A percentile compares a stretch with the other conserved stretches of the same genome.
Evolutionary conservation across 2,888 invertebrate genomes (phyloP).

Genomic region (Eupithecia vulgata): DNA sequence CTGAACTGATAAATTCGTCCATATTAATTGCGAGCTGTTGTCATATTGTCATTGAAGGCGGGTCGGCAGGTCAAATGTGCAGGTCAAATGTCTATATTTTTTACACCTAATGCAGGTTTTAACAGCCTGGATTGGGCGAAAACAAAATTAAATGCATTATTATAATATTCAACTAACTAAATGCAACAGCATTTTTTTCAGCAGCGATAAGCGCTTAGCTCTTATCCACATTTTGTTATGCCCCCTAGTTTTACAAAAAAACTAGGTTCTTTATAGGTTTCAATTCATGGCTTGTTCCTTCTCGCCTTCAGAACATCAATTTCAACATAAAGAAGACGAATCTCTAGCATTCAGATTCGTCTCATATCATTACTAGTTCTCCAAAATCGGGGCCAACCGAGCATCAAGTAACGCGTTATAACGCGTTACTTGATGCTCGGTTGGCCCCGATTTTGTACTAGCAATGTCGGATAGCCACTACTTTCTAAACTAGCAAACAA

Average conservation of each 20-base stretch:
- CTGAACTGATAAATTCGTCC: constrained; percentile 23
- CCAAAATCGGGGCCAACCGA: background rate
- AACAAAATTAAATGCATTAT: background rate
- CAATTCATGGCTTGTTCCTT: background rate
- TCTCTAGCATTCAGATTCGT: background rate
- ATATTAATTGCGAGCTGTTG: background rate
- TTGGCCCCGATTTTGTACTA: too few species aligned
- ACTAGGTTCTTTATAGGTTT: background rate
- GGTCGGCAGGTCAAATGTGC: background rate
- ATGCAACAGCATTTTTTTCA: background rate
- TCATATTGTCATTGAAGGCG: constrained; percentile 12
- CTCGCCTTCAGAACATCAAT: background rate
- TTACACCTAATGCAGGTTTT: background rate
- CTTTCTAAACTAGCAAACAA: constrained; percentile 18
- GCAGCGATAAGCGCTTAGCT: background rate
- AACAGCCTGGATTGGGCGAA: background rate
- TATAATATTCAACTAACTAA: background rate
- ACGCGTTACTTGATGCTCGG: too few species aligned
- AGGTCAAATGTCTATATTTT: background rate
- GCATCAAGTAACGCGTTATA: background rate
- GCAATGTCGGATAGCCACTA: background rate
- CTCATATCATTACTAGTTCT: constrained; percentile 4
- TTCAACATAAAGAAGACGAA: background rate
- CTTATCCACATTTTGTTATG: background rate
- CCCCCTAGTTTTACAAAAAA: background rate